phyloP scores from a whole-genome alignment of 2,888 invertebrate genomes.

The Leptarthrus brevirostris region DNA sequence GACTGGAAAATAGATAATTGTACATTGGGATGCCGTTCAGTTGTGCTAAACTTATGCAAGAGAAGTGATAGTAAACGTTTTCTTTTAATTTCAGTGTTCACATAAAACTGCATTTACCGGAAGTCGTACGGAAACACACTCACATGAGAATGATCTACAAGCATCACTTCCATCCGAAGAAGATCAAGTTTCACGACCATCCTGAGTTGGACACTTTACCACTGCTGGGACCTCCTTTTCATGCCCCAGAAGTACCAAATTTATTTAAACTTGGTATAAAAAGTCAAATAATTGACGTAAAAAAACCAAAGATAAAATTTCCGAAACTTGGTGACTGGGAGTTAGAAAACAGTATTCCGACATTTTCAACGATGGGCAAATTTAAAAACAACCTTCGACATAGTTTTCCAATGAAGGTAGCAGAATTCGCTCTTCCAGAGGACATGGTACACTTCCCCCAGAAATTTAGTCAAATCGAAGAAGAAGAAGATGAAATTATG shows the following conservation, averaged over 20 bases:
- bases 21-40: background rate
- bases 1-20: background rate
- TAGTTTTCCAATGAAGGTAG: background rate
- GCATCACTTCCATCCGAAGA: constrained; percentile 51
- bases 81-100: constrained; percentile 48
- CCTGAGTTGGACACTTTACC: constrained; percentile 12
- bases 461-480: constrained; percentile 21
- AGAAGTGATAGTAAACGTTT: constrained; percentile 21
- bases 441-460: background rate
- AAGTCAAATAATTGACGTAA: constrained; percentile 18
- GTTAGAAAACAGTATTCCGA: background rate
- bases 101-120: constrained; percentile 49
- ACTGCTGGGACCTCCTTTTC: background rate
- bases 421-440: background rate
- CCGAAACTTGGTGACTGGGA: constrained; percentile 15
- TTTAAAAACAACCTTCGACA: background rate
- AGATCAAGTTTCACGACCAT: constrained; percentile 23
- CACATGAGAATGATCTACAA: constrained; percentile 46
- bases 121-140: constrained; percentile 50
- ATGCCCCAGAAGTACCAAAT: background rate
- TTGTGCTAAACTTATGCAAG: background rate
- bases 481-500: constrained; percentile 29
- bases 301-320: constrained; percentile 20
- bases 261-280: constrained; percentile 11
- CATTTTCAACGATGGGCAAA: background rate